Conservation (phyloP, 2,888 invertebrate genomes). For the Syritta pipiens region DNA sequence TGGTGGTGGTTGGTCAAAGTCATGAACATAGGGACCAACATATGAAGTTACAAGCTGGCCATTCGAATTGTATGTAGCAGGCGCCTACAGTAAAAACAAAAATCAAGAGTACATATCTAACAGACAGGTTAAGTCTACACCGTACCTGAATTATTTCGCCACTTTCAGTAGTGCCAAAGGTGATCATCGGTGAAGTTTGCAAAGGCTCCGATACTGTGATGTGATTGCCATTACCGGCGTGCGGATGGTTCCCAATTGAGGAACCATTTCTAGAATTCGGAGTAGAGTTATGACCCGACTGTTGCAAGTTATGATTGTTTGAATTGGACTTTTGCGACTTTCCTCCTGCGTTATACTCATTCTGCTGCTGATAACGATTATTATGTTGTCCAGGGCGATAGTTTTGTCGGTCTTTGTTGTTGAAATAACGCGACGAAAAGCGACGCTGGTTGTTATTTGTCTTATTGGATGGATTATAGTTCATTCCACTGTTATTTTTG, state of each 20-base stretch:
- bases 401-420: constrained; percentile 71
- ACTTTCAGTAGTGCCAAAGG: constrained; percentile 39
- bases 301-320: constrained; percentile 5
- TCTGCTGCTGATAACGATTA: constrained; percentile 63
- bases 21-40: constrained; percentile 59
- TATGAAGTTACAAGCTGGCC: constrained; percentile 49
- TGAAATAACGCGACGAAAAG: constrained; percentile 73
- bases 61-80: constrained; percentile 62
- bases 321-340: constrained; percentile 33
- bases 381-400: constrained; percentile 57
- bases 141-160: constrained; percentile 49
- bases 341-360: constrained; percentile 39
- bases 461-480: constrained; percentile 31
- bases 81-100: constrained; percentile 53
- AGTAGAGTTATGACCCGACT: constrained; percentile 15
- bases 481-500: constrained; percentile 47
- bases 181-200: constrained; percentile 70
- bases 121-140: neutral
- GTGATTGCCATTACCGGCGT: constrained; percentile 32
- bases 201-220: constrained; percentile 46
- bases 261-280: constrained; percentile 42
- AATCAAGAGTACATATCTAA: too few relatives aligned
- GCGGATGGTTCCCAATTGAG: constrained; percentile 5
- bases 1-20: constrained; percentile 55
- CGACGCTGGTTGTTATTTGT: constrained; percentile 67